These are phyloP conservation scores for Enteromius afrohamiltoni DNA, from an alignment of 2,797 vertebrate genomes.

Conservation along the genomic window DNA sequence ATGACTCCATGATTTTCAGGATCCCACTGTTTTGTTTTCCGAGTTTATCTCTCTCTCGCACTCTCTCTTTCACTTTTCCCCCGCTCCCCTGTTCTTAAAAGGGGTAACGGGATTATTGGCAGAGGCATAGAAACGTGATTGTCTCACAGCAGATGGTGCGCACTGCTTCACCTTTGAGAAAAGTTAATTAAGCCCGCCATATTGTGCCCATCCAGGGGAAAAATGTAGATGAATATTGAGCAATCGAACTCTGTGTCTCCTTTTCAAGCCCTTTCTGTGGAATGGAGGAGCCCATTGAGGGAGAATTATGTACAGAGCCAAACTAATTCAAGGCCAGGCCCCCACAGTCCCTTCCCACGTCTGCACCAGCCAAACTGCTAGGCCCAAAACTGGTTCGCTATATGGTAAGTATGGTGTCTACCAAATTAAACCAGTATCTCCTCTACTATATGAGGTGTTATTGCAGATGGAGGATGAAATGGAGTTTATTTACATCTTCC, in stretches of 20 bases:
- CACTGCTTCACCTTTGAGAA: constrained; percentile 99
- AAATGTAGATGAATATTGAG: constrained; percentile 99
- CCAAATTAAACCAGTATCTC: constrained; percentile 87
- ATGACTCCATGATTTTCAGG: constrained; percentile 76
- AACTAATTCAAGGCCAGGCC: constrained; percentile 90
- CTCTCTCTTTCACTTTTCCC: constrained; percentile 57
- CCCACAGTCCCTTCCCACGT: constrained; percentile 90
- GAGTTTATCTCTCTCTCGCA: constrained; percentile 49
- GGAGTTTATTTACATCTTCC: constrained; percentile 12
- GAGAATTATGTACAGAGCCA: constrained; percentile 93
- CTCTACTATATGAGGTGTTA: constrained; percentile 86
- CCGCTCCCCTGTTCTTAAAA: constrained; percentile 57
- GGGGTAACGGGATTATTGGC: constrained; percentile 96
- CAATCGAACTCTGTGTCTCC: constrained; percentile 92
- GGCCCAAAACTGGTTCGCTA: constrained; percentile 33
- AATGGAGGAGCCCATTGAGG: constrained; percentile 92
- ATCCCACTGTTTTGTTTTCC: constrained; percentile 74
- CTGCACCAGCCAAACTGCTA: constrained; percentile 69
- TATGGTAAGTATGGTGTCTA: constrained; percentile 73
- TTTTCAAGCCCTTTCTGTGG: constrained; percentile 87
- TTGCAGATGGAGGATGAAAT: constrained; percentile 82
- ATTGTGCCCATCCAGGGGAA: constrained; percentile 97
- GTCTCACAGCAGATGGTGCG: constrained; percentile 99
- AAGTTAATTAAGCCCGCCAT: constrained; percentile 99
- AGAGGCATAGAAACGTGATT: constrained; percentile 96